A percentile compares a stretch with the other conserved stretches of the same genome.
These are phyloP conservation scores for Argyresthia albistria DNA, from an alignment of 2,888 invertebrate species.

Conservation along the genomic window DNA sequence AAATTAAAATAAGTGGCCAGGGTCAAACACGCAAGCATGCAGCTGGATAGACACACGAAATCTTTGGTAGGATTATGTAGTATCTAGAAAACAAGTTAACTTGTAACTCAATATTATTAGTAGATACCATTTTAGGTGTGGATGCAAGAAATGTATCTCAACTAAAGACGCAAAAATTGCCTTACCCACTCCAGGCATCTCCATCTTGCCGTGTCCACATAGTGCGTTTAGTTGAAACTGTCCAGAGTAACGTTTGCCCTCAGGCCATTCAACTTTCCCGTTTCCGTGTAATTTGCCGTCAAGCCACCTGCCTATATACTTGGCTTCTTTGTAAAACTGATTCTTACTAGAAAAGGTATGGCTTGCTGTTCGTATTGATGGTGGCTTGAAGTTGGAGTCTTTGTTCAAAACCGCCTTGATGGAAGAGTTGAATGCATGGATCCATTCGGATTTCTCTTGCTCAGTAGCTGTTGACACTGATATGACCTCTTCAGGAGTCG, in stretches of 20 bases:
- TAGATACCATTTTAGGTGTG: too few species aligned
- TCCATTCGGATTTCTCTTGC: slow-evolving; percentile 85
- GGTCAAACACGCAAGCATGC: too few species aligned
- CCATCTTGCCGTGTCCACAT: slow-evolving; percentile 81
- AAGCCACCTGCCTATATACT: slow-evolving; percentile 86
- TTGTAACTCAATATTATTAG: too few species aligned
- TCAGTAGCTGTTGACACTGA: slow-evolving; percentile 76
- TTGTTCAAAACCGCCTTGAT: slow-evolving; percentile 79
- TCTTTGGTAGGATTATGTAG: too few species aligned
- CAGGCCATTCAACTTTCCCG: slow-evolving; percentile 86
- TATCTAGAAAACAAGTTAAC: too few species aligned
- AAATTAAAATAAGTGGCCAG: too few species aligned
- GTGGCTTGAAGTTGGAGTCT: slow-evolving; percentile 75
- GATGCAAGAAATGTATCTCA: too few species aligned
- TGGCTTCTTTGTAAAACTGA: slow-evolving; percentile 81
- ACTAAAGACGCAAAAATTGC: too few species aligned
- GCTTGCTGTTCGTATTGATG: slow-evolving; percentile 78
- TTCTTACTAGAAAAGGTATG: slow-evolving; percentile 81
- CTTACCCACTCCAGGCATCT: slow-evolving; percentile 74
- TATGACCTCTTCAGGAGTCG: slow-evolving; percentile 85
- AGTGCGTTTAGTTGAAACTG: slow-evolving; percentile 83
- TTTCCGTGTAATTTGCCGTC: slow-evolving; percentile 88
- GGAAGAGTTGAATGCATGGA: slow-evolving; percentile 81
- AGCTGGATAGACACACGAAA: too few species aligned
- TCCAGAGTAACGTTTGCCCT: slow-evolving; percentile 86